A percentile compares a stretch with the other conserved stretches of the same genome.
Evolutionary conservation across 2,797 vertebrate species (phyloP).

Genomic region (Semaprochilodus insignis): DNA sequence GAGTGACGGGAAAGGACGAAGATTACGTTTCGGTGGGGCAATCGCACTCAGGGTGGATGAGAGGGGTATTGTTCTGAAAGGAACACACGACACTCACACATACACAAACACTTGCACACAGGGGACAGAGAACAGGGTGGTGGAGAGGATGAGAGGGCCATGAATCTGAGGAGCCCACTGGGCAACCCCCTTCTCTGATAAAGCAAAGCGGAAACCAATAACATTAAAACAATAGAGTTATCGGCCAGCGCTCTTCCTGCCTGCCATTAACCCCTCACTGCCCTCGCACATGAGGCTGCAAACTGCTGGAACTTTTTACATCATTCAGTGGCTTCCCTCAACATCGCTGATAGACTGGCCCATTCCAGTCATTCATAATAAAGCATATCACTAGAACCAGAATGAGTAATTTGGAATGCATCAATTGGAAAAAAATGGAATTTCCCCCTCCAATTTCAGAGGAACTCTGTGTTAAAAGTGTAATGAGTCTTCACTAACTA

Average conservation of each 20-base stretch:
- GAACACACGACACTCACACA: conserved; percentile 18
- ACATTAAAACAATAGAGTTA: conserved; percentile 68
- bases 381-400: not conserved
- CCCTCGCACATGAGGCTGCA: not conserved
- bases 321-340: conserved; percentile 22
- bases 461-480: too few relatives aligned
- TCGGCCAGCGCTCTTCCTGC: conserved; percentile 60
- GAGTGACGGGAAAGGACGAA: conserved; percentile 1
- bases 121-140: conserved; percentile 15
- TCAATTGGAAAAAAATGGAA: not conserved
- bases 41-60: conserved; percentile 1
- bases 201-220: conserved; percentile 61
- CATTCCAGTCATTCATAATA: conserved; percentile 32
- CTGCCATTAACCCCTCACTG: conserved; percentile 58
- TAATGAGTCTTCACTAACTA: too few relatives aligned
- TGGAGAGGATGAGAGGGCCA: conserved; percentile 38
- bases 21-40: conserved; percentile 1
- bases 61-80: conserved; percentile 12
- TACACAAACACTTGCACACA: conserved; percentile 15
- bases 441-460: too few relatives aligned
- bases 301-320: conserved; percentile 32
- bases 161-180: conserved; percentile 48
- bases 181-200: conserved; percentile 56
- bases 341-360: not conserved
- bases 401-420: not conserved